Evolutionary conservation across 2,888 invertebrate genomes (phyloP).

Genomic region (Melangyna quadrimaculata): DNA sequence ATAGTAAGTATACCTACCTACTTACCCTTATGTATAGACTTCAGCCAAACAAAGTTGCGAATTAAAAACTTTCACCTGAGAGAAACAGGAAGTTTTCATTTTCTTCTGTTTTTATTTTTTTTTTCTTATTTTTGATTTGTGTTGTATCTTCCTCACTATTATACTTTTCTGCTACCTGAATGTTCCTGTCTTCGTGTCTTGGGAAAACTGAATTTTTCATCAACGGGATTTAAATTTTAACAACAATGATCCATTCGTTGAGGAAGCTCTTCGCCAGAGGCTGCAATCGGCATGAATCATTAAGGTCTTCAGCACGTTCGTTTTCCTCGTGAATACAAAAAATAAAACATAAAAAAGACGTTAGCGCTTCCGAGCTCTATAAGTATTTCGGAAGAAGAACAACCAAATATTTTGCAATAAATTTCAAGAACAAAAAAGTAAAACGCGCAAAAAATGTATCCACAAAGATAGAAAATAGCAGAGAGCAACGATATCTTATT

Average conservation of each 20-base stretch:
- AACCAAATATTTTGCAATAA: not conserved
- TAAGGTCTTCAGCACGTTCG: constrained; percentile 13
- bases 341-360: not conserved
- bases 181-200: not conserved
- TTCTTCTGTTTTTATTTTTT: not conserved
- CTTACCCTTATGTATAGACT: not conserved
- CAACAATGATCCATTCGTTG: constrained; percentile 11
- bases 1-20: not conserved
- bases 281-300: constrained; percentile 1
- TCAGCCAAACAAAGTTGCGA: not conserved
- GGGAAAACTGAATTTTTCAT: not conserved
- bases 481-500: not conserved
- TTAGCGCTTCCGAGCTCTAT: not conserved
- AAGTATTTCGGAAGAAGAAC: not conserved
- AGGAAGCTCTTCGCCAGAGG: not conserved
- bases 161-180: no score
- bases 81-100: constrained; percentile 6
- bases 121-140: not conserved
- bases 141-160: not conserved
- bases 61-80: constrained; percentile 16
- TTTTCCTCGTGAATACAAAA: not conserved
- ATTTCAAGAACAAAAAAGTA: not conserved
- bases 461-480: not conserved
- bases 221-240: constrained; percentile 11
- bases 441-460: not conserved